Conservation (phyloP, 2,888 invertebrate species). For the Platycheirus rosarum region DNA sequence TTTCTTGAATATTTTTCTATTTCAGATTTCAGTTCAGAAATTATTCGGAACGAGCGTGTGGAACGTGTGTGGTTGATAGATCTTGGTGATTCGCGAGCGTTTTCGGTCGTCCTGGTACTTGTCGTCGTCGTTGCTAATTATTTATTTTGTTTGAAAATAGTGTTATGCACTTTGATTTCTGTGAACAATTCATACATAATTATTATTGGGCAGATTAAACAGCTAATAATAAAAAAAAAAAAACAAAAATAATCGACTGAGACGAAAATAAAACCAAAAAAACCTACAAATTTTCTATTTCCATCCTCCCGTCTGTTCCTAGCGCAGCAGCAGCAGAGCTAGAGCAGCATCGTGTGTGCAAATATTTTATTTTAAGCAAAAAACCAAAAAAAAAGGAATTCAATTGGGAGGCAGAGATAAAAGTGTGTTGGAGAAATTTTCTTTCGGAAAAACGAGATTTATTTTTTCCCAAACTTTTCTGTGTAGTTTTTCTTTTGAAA, state of each 20-base stretch:
- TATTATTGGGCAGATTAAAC: constrained; percentile 44
- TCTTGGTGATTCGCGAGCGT: constrained; percentile 61
- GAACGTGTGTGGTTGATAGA: constrained; percentile 7
- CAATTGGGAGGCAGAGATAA: constrained; percentile 59
- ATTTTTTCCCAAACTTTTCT: neutral
- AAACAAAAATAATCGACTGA: constrained; percentile 38
- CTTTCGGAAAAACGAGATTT: constrained; percentile 61
- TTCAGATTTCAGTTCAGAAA: constrained; percentile 45
- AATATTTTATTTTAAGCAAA: constrained; percentile 69
- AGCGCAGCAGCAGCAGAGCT: constrained; percentile 29
- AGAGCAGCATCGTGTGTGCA: constrained; percentile 42
- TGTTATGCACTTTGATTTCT: constrained; percentile 67
- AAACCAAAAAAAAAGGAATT: constrained; percentile 51
- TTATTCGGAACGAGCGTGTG: constrained; percentile 68
- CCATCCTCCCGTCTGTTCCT: constrained; percentile 51
- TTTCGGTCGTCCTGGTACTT: constrained; percentile 52
- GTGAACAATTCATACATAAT: constrained; percentile 23
- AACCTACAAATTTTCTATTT: constrained; percentile 51
- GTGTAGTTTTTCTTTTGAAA: too few relatives aligned
- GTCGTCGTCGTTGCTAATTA: constrained; percentile 36
- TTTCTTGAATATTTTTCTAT: constrained; percentile 45
- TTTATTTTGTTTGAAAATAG: constrained; percentile 45
- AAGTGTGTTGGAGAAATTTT: constrained; percentile 74
- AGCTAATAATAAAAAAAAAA: constrained; percentile 50
- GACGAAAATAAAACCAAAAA: constrained; percentile 35